Conservation (phyloP, 1,140 invertebrate species). For the Sycobia sp. region DNA sequence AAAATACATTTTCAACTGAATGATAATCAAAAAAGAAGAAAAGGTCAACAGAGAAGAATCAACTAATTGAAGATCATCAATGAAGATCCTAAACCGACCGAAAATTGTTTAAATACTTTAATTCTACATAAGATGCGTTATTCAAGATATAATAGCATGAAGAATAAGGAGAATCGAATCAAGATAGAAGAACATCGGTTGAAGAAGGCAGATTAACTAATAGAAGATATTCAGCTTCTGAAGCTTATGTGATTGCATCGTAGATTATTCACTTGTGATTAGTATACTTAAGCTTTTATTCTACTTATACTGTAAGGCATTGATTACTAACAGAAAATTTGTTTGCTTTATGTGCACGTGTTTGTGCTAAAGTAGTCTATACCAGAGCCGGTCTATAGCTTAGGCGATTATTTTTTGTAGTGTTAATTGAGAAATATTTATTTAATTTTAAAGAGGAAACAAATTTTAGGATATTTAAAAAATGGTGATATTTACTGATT, state of each 20-base stretch:
- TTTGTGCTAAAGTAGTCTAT: conserved; percentile 1
- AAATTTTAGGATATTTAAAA: neutral
- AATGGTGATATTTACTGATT: conserved; percentile 16
- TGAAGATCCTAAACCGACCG: too few species aligned
- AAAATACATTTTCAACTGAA: neutral
- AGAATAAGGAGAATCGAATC: neutral
- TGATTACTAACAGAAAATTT: conserved; percentile 10
- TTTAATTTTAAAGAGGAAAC: neutral
- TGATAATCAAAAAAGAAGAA: neutral
- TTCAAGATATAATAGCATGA: neutral
- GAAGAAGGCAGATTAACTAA: neutral
- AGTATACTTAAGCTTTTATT: neutral
- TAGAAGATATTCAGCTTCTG: neutral
- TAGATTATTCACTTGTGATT: neutral
- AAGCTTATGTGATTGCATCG: too few species aligned
- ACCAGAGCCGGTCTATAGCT: too few species aligned
- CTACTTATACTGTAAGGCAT: conserved; percentile 9
- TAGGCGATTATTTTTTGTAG: conserved; percentile 13
- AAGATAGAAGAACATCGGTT: neutral
- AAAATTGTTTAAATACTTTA: too few species aligned
- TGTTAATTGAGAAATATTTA: conserved; percentile 23
- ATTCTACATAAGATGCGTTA: neutral
- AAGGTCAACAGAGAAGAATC: conserved; percentile 1
- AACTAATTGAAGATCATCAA: conserved; percentile 3
- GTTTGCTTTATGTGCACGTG: conserved; percentile 16